Conservation (phyloP, 2,888 invertebrate species). For the Chloroclystis v-ata region DNA sequence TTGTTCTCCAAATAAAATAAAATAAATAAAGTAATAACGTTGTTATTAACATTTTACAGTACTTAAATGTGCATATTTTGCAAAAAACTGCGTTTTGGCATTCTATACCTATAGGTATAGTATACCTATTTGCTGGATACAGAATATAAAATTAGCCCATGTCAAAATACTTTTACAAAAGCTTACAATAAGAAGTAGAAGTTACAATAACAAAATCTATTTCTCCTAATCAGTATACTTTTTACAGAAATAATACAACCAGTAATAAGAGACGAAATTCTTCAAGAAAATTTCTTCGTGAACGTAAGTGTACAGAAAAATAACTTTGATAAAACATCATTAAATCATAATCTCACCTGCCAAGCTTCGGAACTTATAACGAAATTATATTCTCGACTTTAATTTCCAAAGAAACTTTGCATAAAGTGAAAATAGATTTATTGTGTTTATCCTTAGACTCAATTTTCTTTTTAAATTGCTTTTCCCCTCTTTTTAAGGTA, state of each 20-base stretch:
- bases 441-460: conserved; percentile 30
- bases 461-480: conserved; percentile 19
- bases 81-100: no score
- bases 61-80: no score
- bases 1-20: no score
- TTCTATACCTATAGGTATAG: no score
- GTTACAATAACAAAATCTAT: not conserved
- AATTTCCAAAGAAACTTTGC: conserved; percentile 31
- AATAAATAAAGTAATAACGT: no score
- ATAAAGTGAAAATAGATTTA: conserved; percentile 45
- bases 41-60: no score
- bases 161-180: no score
- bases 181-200: no score
- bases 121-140: no score
- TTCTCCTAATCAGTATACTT: conserved; percentile 29
- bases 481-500: not conserved
- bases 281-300: conserved; percentile 34
- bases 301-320: conserved; percentile 46
- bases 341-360: conserved; percentile 42
- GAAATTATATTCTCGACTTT: conserved; percentile 38
- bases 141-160: no score
- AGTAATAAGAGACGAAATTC: conserved; percentile 43
- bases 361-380: conserved; percentile 26
- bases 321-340: conserved; percentile 39
- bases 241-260: conserved; percentile 57